Evolutionary conservation across 2,888 invertebrate species (phyloP), one percentile per base, ranked within the genome.

Genomic region (Hedychridium roseum): DNA sequence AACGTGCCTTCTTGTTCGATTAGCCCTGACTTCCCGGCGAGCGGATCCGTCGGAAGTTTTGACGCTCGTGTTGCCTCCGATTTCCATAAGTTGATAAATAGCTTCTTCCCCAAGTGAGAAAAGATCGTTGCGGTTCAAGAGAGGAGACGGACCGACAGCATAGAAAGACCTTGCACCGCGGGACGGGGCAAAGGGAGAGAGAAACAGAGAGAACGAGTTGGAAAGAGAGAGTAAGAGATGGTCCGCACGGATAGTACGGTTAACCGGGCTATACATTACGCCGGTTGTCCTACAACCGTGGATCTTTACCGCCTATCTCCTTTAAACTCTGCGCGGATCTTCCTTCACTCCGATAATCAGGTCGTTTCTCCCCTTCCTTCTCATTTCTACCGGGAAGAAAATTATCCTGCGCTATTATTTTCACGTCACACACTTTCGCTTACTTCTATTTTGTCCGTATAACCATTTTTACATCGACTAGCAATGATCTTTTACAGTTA

Each of bases 61-160:
- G 11, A 47, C 17, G 36, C 26, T 50, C 52, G 54, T 56, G 57
- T 46, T 53, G 61, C 50, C 39, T 54, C 61, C 64, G 66, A 73
- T 76, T 74, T 74, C 73, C 74, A 74, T 76, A 72, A 72, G 71
- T 73, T 70, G 70, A 73, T 65, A 69, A 70, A 74, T 73, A 68
- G 74, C 64, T 66, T 60, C 60, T 63, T 67, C 61, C 65, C 56
- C 63, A 74, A 74, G 71, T 66, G 73, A 66, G 71, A 71, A 71
- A 71, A 71, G 69, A 74, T 73, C 63, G 68, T 60, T 58, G 56
- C 43, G 43, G 38, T 26, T 11, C 20, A 17, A 32, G 40, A 43
- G 47, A 32, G 39, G n/a, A n/a, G n/a, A n/a, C n/a, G n/a, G n/a
- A n/a, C n/a, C n/a, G n/a, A n/a, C n/a, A n/a, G n/a, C n/a, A n/a